Evolutionary conservation across 2,113 vertebrate genomes (phyloP), one percentile per base, ranked within the genome.

Genomic region (Lasiurus borealis): DNA sequence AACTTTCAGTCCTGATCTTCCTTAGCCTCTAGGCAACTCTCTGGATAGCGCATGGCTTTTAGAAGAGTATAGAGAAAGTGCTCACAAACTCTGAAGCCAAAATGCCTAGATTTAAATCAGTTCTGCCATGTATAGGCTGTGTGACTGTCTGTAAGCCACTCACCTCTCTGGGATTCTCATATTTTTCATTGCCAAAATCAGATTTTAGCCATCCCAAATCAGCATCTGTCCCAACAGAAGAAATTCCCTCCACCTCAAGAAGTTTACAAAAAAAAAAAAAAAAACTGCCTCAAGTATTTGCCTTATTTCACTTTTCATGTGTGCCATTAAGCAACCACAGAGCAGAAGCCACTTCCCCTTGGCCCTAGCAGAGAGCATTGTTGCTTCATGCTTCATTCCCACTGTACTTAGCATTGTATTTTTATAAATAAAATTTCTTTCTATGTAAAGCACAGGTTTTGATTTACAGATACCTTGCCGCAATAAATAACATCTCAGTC

Each of bases 261-360:
- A 98, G 98, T 98, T 98, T 98, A 98, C 98, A 98, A 91, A 96
- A 97, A 59, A 25, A 97, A n/a, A n/a, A n/a, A n/a, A 54, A 54
- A 57, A 21, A 3, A 21, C 96, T 62, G 96, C 98, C 98, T 98
- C 89, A 96, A 98, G 97, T 98, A 97, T 98, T 98, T 98, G 98
- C 98, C 98, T 98, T 98, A 98, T 95, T 98, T 98, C 97, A 97
- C 98, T 98, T 95, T 98, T 97, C 97, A 97, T 98, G 97, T 97
- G 97, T 98, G 98, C 97, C 97, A 96, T 96, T 98, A 98, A 98
- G 98, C 98, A 98, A 98, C 97, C 97, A 97, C 97, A 97, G 98
- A 97, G 98, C 97, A 95, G 94, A 90, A 97, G 97, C 98, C 93
- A 96, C 97, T 94, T 97, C 95, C 96, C 97, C 97, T 97, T 80